phyloP scores from a whole-genome alignment of 2,797 vertebrate species.

The Xenopus petersii region DNA sequence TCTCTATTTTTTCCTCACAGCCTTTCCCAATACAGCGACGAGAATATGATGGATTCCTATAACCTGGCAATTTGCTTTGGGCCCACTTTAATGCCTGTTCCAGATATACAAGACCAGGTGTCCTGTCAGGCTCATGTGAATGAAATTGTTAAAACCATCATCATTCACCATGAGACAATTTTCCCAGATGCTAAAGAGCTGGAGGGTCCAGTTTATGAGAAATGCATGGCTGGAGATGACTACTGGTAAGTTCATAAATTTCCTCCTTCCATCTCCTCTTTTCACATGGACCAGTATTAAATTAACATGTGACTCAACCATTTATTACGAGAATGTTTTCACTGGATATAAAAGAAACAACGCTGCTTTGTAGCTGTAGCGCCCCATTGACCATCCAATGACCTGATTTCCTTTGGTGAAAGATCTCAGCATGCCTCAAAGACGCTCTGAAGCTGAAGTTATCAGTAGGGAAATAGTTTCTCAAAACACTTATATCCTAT shows the following conservation, averaged over 20 bases:
- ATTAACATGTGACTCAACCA: background rate
- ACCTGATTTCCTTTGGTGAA: background rate
- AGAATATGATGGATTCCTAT: conserved; percentile 99
- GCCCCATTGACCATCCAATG: background rate
- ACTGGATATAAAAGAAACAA: conserved; percentile 7
- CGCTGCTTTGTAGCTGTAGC: background rate
- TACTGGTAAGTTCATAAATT: conserved; percentile 81
- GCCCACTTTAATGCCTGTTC: conserved; percentile 96
- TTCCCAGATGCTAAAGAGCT: conserved; percentile 94
- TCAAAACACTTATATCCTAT: no score
- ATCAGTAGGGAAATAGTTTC: background rate
- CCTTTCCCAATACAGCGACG: conserved; percentile 95
- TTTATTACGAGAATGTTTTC: background rate
- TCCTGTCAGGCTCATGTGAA: conserved; percentile 97
- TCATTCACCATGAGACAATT: conserved; percentile 93
- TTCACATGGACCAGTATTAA: background rate
- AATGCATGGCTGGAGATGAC: conserved; percentile 96
- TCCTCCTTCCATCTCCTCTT: background rate
- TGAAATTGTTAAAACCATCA: conserved; percentile 96
- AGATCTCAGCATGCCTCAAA: no score
- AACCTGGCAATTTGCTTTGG: conserved; percentile 98
- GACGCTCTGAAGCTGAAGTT: no score
- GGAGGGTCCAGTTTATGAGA: conserved; percentile 94
- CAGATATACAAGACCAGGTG: conserved; percentile 93
- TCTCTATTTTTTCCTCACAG: conserved; percentile 59